phyloP scores from a whole-genome alignment of 2,888 invertebrate species.

The Encarsia formosa region DNA sequence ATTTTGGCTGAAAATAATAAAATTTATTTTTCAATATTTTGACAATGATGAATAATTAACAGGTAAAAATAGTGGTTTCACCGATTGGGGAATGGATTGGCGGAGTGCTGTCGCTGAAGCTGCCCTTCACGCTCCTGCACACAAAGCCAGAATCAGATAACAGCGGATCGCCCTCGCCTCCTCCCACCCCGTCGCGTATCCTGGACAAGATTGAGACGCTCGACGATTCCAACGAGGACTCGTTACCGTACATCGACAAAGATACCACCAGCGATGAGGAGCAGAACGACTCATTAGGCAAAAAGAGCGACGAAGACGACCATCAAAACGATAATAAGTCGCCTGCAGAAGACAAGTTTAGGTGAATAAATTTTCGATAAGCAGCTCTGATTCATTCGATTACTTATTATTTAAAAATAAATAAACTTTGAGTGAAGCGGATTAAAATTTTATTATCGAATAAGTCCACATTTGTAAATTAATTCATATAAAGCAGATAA shows the following conservation, averaged over 20 bases:
- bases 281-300: not conserved
- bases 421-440: no score
- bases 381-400: not conserved
- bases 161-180: conserved; percentile 50
- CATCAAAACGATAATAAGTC: no score
- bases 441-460: no score
- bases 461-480: no score
- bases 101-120: conserved; percentile 72
- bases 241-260: conserved; percentile 23
- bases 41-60: not conserved
- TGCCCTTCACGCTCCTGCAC: conserved; percentile 78
- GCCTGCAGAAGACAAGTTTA: not conserved
- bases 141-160: conserved; percentile 50
- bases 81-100: conserved; percentile 61
- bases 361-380: not conserved
- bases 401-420: no score
- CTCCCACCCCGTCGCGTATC: conserved; percentile 15
- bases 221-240: conserved; percentile 24
- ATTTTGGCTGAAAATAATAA: no score
- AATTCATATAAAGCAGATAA: no score
- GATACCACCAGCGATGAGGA: conserved; percentile 25
- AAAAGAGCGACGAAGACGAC: not conserved
- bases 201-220: conserved; percentile 26
- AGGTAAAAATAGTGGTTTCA: conserved; percentile 72
- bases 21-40: not conserved